These are phyloP conservation scores for Xestoiulus laeticollis DNA, from an alignment of 2,888 invertebrate species.

Conservation along the genomic window DNA sequence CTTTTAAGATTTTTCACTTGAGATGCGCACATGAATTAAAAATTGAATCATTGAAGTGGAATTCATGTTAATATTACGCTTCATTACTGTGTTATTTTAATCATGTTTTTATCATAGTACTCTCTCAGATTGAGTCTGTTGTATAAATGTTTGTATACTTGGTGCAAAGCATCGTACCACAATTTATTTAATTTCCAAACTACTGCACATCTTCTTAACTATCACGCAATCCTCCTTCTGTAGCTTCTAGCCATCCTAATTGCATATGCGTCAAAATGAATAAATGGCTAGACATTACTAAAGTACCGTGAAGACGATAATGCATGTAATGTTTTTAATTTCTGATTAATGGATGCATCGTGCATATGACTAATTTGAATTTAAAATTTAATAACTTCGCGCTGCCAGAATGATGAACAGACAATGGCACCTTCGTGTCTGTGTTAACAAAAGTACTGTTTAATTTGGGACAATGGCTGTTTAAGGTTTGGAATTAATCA, in stretches of 20 bases:
- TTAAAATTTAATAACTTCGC: conserved; percentile 31
- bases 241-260: neutral
- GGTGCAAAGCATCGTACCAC: too few relatives aligned
- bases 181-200: too few relatives aligned
- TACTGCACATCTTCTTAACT: too few relatives aligned
- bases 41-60: too few relatives aligned
- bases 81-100: too few relatives aligned
- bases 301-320: neutral
- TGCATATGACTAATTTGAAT: conserved; percentile 10
- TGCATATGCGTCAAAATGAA: neutral
- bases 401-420: conserved; percentile 11
- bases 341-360: conserved; percentile 20
- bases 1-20: too few relatives aligned
- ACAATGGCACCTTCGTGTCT: conserved; percentile 27
- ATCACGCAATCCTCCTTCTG: too few relatives aligned
- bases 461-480: neutral
- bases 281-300: neutral
- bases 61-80: too few relatives aligned
- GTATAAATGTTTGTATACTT: too few relatives aligned
- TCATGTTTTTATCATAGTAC: too few relatives aligned
- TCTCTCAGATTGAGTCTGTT: too few relatives aligned
- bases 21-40: too few relatives aligned
- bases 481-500: neutral
- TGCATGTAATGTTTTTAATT: neutral
- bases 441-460: conserved; percentile 34